Evolutionary conservation across 2,113 vertebrate genomes (phyloP), one percentile per base, ranked within the genome.

Genomic region (Epinephelus lanceolatus): DNA sequence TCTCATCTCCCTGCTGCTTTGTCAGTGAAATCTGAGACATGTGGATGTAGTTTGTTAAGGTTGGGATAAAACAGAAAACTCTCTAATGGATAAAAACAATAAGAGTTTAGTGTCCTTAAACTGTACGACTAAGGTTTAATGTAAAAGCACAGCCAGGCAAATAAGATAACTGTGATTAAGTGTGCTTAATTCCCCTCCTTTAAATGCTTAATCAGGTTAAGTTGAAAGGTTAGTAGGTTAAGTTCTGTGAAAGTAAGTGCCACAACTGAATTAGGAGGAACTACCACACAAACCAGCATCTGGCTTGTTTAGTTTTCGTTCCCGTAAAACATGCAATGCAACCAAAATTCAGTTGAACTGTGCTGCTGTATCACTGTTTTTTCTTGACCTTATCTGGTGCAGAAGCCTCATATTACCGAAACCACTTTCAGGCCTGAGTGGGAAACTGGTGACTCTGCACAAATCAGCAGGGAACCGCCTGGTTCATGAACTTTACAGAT

Each of bases 1-100:
- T 86, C 76, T 83, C 76, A 40, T 76, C 49, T 74, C 59, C 3
- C n/a, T 63, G 55, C 70, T 84, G 84, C 86, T 87, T 68, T 78
- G 86, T 80, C 67, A 69, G 76, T 86, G 91, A 90, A 90, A 91
- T 80, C 8, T 0, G 76, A 94, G 73, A 74, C 27, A 4, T 6
- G 11, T 19, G 21, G 25, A 70, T n/a, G 68, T 33, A 70, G 66
- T 42, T 53, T 83, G 37, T 60, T 71, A 42, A 33, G 60, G 33
- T n/a, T 57, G 25, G 47, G 40, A 56, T 62, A 69, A 5, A 60
- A 42, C 23, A 55, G 2, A 17, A 73, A 53, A 55, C 47, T n/a
- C 23, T 72, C 11, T 56, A 18, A 52, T 65, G 77, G 25, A 14
- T 37, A 66, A 53, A 53, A 21, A 55, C 13, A 55, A 55, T 3